Evolutionary conservation across 2,113 vertebrate genomes (phyloP).

Genomic region (Cavia porcellus): DNA sequence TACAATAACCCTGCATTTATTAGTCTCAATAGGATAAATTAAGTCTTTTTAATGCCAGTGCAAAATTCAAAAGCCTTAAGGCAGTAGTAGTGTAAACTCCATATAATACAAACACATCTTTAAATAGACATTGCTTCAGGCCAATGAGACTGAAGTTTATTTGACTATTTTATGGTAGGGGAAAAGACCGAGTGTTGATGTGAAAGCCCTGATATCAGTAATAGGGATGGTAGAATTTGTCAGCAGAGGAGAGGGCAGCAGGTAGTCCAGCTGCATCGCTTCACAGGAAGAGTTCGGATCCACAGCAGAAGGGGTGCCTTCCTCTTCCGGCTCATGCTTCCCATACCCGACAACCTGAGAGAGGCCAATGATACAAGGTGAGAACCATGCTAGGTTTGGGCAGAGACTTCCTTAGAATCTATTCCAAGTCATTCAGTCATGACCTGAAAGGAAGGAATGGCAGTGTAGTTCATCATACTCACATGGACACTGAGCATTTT

Average conservation of each 20-base stretch:
- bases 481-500: constrained; percentile 97
- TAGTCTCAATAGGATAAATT: constrained; percentile 40
- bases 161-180: constrained; percentile 97
- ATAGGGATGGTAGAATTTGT: constrained; percentile 86
- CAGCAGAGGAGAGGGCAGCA: constrained; percentile 89
- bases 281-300: constrained; percentile 88
- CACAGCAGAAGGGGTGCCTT: constrained; percentile 75
- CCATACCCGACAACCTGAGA: constrained; percentile 96
- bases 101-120: constrained; percentile 76
- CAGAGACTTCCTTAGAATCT: background rate
- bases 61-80: constrained; percentile 70
- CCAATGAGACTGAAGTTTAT: constrained; percentile 88
- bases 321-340: constrained; percentile 90
- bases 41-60: constrained; percentile 58
- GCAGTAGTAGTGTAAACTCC: constrained; percentile 64
- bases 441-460: background rate
- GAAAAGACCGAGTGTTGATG: constrained; percentile 92
- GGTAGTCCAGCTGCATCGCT: constrained; percentile 92
- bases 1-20: background rate
- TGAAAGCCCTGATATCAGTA: constrained; percentile 95
- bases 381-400: background rate
- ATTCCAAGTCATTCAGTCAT: background rate
- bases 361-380: constrained; percentile 21
- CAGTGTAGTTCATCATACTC: constrained; percentile 79
- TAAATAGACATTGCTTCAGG: constrained; percentile 79